Percentiles rank a stretch among this genome's conserved stretches.
These are phyloP conservation scores for Diplodus puntazzo DNA, from an alignment of 2,797 vertebrate genomes.

Conservation along the genomic window DNA sequence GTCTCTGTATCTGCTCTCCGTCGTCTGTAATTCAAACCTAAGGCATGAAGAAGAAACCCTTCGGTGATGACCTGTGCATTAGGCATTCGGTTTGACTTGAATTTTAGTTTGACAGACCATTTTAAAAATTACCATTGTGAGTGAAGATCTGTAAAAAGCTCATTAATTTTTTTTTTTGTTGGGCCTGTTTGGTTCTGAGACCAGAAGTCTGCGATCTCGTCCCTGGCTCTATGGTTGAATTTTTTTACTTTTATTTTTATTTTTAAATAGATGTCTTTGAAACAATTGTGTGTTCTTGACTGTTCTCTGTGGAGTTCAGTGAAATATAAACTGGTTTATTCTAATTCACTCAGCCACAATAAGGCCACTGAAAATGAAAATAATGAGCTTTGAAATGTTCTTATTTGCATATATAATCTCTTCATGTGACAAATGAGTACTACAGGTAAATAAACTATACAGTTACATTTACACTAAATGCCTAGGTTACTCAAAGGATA, in stretches of 20 bases:
- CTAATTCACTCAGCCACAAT: slow-evolving; percentile 80
- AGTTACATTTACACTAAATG: slow-evolving; percentile 80
- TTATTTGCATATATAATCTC: slow-evolving; percentile 90
- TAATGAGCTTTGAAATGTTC: slow-evolving; percentile 80
- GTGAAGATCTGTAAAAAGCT: slow-evolving; percentile 34
- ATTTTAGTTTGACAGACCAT: slow-evolving; percentile 7
- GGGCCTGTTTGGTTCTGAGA: slow-evolving; percentile 38
- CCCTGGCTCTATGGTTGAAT: slow-evolving; percentile 32
- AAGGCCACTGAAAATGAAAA: slow-evolving; percentile 86
- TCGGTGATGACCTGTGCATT: slow-evolving; percentile 49
- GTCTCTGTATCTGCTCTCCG: slow-evolving; percentile 56
- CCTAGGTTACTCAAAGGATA: slow-evolving; percentile 81
- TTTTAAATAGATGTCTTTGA: slow-evolving; percentile 16
- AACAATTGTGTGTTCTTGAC: slow-evolving; percentile 35
- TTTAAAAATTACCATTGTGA: slow-evolving; percentile 7
- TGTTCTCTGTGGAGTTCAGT: slow-evolving; percentile 53
- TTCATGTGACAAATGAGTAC: slow-evolving; percentile 82
- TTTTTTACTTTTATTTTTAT: too few species aligned
- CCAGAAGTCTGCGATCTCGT: slow-evolving; percentile 42
- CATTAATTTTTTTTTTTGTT: neutral
- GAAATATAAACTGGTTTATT: slow-evolving; percentile 55
- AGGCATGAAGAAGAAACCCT: slow-evolving; percentile 66
- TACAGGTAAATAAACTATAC: slow-evolving; percentile 80
- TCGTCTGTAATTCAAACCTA: slow-evolving; percentile 52
- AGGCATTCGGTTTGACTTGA: slow-evolving; percentile 32